Conservation (phyloP, 1,140 invertebrate species). For the Drosophila kohkoa region DNA sequence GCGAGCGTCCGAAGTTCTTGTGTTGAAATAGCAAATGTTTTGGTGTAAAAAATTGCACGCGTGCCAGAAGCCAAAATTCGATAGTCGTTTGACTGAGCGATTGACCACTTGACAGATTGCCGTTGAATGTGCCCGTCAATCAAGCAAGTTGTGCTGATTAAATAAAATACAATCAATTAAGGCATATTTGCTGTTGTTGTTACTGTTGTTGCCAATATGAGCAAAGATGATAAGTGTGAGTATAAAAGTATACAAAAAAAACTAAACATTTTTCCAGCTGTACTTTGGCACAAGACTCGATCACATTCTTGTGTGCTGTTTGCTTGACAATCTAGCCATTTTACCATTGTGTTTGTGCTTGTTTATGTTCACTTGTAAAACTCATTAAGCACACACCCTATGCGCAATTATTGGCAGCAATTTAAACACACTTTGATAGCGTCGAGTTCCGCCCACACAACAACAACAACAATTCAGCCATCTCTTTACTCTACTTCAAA, state of each 20-base stretch:
- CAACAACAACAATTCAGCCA: too few species aligned
- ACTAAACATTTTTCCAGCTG: constrained; percentile 1
- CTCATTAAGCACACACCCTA: constrained; percentile 26
- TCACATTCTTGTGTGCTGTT: not conserved
- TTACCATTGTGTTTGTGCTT: not conserved
- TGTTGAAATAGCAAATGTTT: not conserved
- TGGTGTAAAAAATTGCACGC: not conserved
- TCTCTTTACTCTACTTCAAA: constrained; percentile 47
- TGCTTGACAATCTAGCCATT: not conserved
- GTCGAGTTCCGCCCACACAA: not conserved
- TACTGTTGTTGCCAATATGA: constrained; percentile 63
- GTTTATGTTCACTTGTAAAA: constrained; percentile 25
- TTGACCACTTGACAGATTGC: constrained; percentile 30
- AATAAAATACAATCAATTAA: constrained; percentile 34
- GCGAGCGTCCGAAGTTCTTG: too few species aligned
- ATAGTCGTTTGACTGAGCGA: constrained; percentile 5
- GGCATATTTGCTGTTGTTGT: not conserved
- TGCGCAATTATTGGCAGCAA: constrained; percentile 27
- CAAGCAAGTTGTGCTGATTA: constrained; percentile 9
- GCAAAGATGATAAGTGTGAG: constrained; percentile 82
- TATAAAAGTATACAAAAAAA: constrained; percentile 20
- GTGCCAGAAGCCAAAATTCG: constrained; percentile 10
- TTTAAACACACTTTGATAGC: constrained; percentile 19
- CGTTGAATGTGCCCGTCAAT: not conserved
- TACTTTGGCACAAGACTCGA: constrained; percentile 19